phyloP scores from a whole-genome alignment of 1,140 invertebrate species.

The Drosophila pachea region DNA sequence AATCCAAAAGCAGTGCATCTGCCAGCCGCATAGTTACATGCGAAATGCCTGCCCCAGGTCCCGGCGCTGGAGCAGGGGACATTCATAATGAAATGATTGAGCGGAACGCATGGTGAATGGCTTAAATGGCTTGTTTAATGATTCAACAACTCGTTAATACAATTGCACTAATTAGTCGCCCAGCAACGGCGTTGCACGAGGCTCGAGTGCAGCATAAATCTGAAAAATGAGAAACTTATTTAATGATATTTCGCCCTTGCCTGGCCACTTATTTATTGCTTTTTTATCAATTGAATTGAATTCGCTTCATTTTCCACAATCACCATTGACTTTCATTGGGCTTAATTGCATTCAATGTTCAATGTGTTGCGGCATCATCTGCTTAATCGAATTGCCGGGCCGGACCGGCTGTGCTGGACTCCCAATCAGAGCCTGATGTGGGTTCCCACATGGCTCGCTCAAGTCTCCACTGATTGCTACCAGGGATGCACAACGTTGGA shows the following conservation, averaged over 20 bases:
- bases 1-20: background rate
- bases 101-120: slow-evolving; percentile 15
- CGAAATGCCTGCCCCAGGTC: no score
- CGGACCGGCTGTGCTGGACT: background rate
- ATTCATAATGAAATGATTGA: no score
- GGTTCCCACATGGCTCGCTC: no score
- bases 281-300: background rate
- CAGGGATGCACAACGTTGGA: no score
- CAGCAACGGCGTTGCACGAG: background rate
- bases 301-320: slow-evolving; percentile 3
- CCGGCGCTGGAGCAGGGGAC: no score
- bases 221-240: no score
- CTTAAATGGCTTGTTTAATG: slow-evolving; percentile 36
- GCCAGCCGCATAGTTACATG: no score
- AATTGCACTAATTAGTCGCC: slow-evolving; percentile 48
- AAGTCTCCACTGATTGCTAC: no score
- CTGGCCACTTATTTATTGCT: no score
- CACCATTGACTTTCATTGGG: slow-evolving; percentile 15
- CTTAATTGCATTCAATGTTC: slow-evolving; percentile 27
- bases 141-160: slow-evolving; percentile 41
- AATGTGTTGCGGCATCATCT: background rate
- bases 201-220: slow-evolving; percentile 1
- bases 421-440: no score
- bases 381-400: slow-evolving; percentile 3
- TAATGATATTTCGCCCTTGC: no score